These are phyloP conservation scores for Therioaphis trifolii DNA, from an alignment of 2,888 invertebrate species.

Conservation along the genomic window DNA sequence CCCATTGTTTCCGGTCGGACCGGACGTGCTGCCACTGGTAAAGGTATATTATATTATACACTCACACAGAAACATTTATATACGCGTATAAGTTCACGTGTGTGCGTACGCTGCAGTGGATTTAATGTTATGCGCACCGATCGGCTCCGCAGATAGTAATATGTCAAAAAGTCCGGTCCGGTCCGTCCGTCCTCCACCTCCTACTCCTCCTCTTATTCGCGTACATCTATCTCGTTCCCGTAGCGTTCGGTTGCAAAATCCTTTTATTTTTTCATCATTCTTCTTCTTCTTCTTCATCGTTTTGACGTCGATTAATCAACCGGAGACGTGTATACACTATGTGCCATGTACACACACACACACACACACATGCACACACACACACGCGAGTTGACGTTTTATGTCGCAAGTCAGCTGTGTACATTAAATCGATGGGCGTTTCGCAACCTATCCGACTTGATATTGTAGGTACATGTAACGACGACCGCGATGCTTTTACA, in stretches of 20 bases:
- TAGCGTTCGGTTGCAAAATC: slow-evolving; percentile 33
- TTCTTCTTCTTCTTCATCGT: too few species aligned
- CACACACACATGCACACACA: neutral
- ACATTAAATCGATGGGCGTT: neutral
- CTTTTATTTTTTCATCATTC: neutral
- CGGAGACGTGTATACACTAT: slow-evolving; percentile 14
- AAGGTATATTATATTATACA: neutral
- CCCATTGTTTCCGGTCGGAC: slow-evolving; percentile 53
- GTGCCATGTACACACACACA: neutral
- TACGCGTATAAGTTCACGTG: too few species aligned
- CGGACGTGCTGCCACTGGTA: slow-evolving; percentile 34
- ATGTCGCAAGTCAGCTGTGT: neutral
- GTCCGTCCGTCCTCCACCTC: neutral
- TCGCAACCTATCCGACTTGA: neutral
- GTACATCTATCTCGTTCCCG: neutral
- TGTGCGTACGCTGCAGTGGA: too few species aligned
- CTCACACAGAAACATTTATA: neutral
- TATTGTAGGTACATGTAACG: too few species aligned
- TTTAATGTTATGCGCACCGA: neutral
- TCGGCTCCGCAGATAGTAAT: slow-evolving; percentile 21
- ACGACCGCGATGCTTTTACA: neutral
- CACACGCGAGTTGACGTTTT: neutral
- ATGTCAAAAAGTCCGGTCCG: slow-evolving; percentile 24
- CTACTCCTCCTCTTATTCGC: neutral
- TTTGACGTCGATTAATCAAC: slow-evolving; percentile 53